These are phyloP conservation scores for Arvicanthis niloticus DNA, from an alignment of 2,113 vertebrate genomes.

Conservation along the genomic window DNA sequence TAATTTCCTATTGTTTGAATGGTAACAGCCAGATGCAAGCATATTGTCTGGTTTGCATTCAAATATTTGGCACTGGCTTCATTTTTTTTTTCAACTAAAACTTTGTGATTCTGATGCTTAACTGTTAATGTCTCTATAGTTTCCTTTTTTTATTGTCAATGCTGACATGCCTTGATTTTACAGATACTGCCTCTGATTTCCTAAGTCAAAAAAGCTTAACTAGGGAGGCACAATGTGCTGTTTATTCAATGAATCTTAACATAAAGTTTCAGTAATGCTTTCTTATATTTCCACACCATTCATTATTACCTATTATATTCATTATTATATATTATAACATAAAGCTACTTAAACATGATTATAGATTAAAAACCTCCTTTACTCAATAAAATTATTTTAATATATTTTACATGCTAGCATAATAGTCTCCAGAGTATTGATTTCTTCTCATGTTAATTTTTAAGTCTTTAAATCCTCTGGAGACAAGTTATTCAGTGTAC, in stretches of 20 bases:
- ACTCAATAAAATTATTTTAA: not conserved
- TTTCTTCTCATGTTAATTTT: not conserved
- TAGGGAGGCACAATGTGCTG: not conserved
- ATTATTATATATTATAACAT: not conserved
- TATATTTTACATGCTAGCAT: not conserved
- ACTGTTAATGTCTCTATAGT: not conserved
- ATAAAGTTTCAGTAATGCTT: not conserved
- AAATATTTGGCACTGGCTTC: not conserved
- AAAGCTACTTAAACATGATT: not conserved
- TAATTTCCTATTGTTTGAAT: not conserved
- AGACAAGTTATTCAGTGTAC: not conserved
- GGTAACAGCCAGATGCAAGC: not conserved
- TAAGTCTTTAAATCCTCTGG: slow-evolving; percentile 24
- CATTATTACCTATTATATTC: not conserved
- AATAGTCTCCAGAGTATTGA: not conserved
- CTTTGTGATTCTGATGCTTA: not conserved
- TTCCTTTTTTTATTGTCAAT: not conserved
- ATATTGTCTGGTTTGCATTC: not conserved
- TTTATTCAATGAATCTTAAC: not conserved
- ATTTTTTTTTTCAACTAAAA: not conserved
- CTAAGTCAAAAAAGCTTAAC: not conserved
- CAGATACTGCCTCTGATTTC: not conserved
- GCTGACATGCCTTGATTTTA: not conserved
- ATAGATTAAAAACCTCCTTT: not conserved
- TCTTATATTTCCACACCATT: not conserved